A percentile compares a stretch with the other conserved stretches of the same genome.
Conservation (phyloP, 2,113 vertebrate species). For the Erythrocebus patas region DNA sequence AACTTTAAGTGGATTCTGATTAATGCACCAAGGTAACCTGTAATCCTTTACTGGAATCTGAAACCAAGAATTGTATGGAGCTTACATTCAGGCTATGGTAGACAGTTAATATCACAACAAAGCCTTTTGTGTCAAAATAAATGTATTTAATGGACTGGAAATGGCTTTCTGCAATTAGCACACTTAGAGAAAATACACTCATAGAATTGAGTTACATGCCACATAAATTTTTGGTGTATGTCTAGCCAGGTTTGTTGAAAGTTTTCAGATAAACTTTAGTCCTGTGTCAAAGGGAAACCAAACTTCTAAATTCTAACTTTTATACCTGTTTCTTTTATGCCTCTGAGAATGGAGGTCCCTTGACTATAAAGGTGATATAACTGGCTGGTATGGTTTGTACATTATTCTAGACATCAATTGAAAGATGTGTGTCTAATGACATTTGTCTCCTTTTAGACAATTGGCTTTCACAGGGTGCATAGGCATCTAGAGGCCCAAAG, state of each 20-base stretch:
- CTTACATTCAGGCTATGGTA: constrained; percentile 49
- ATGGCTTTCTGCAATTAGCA: constrained; percentile 56
- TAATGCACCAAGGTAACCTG: constrained; percentile 67
- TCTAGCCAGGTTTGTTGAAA: constrained; percentile 15
- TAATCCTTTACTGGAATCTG: constrained; percentile 71
- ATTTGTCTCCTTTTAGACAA: constrained; percentile 27
- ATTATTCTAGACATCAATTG: neutral
- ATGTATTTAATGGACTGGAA: constrained; percentile 73
- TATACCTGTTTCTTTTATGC: neutral
- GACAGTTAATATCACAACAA: constrained; percentile 59
- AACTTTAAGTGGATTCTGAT: constrained; percentile 68
- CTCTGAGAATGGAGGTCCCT: neutral
- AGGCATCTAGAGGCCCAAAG: neutral
- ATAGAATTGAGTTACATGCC: constrained; percentile 20
- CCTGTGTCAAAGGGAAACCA: constrained; percentile 9
- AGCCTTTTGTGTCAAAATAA: constrained; percentile 67
- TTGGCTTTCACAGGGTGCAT: neutral
- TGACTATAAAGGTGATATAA: neutral
- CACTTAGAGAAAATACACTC: constrained; percentile 32
- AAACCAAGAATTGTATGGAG: constrained; percentile 56
- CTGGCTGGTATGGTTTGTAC: neutral
- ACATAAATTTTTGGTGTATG: constrained; percentile 17
- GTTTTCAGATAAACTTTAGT: constrained; percentile 22
- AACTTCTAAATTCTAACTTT: constrained; percentile 15
- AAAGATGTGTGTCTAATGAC: neutral